Base-by-base conservation (phyloP, 2,797 vertebrate species). In the Rhinatrema bivittatum region DNA sequence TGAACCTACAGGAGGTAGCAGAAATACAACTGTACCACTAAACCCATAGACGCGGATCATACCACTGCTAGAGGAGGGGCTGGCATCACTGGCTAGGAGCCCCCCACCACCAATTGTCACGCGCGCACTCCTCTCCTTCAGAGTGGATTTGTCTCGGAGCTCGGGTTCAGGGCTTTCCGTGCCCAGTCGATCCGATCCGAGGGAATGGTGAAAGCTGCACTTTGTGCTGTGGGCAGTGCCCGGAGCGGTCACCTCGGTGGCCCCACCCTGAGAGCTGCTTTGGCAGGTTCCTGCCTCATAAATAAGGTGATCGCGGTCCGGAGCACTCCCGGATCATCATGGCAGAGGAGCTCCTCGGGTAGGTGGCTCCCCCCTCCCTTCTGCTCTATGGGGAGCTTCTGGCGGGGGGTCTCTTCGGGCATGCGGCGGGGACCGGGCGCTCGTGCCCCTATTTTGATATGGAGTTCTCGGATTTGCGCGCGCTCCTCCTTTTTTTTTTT, bases 61-160 rank as follows among this genome's bases (percentile, higher is more conserved):
- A 48, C 51, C 51, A 54, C 39, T 48, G 10, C 14, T 5, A 23
- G 34, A n/a, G 39, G 27, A 22, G 39, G 30, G 43, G 39, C 27
- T 50, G 21, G 44, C 41, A 36, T 39, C 39, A 25, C 34, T 51
- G 54, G 44, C 51, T 54, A 50, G 48, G 25, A 34, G n/a, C n/a
- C n/a, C n/a, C n/a, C n/a, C n/a, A n/a, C n/a, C n/a, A n/a, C n/a
- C n/a, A n/a, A n/a, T n/a, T n/a, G n/a, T n/a, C n/a, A n/a, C n/a
- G n/a, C n/a, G n/a, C n/a, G n/a, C n/a, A n/a, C 18, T 25, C 23
- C 36, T 25, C 21, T 22, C 23, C 22, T 14, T 15, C 19, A 8
- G 26, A 25, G 33, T 20, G 9, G 18, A 14, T 24, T 21, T 19
- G 16, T 36, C 7, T 15, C 16, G 22, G 33, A 32, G 21, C 16